Evolutionary conservation across 1,140 invertebrate genomes (phyloP).

Genomic region (Drosophila ironensis): DNA sequence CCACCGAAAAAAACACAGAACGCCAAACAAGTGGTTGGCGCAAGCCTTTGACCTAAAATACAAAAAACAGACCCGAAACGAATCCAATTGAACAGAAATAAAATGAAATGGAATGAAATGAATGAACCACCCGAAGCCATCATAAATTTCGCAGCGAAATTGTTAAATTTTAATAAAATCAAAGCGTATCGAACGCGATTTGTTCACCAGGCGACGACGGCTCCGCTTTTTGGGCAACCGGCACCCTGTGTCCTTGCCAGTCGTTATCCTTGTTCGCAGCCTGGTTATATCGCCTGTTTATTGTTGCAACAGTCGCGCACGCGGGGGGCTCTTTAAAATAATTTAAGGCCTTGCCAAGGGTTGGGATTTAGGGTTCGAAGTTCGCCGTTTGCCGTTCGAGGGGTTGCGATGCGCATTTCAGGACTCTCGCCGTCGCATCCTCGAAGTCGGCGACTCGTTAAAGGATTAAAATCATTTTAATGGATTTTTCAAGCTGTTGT

Average conservation of each 20-base stretch:
- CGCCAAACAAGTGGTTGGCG: constrained; percentile 30
- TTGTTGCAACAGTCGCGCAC: constrained; percentile 76
- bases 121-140: constrained; percentile 35
- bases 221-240: neutral
- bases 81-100: constrained; percentile 33
- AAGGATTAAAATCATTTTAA: constrained; percentile 81
- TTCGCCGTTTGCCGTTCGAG: neutral
- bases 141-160: constrained; percentile 77
- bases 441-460: constrained; percentile 63
- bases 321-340: constrained; percentile 69
- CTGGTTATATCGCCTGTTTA: constrained; percentile 78
- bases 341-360: constrained; percentile 59
- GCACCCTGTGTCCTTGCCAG: constrained; percentile 41
- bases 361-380: constrained; percentile 18
- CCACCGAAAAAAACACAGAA: neutral
- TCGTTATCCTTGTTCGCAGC: constrained; percentile 76
- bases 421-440: constrained; percentile 8
- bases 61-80: constrained; percentile 5
- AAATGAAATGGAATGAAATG: neutral
- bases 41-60: constrained; percentile 15
- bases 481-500: constrained; percentile 81
- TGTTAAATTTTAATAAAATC: constrained; percentile 80
- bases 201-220: constrained; percentile 68
- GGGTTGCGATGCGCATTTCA: constrained; percentile 28
- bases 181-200: constrained; percentile 78